Percentiles rank a stretch among this genome's conserved stretches.
These are phyloP conservation scores for Labeo calbasu DNA, from an alignment of 2,797 vertebrate species.

Conservation along the genomic window DNA sequence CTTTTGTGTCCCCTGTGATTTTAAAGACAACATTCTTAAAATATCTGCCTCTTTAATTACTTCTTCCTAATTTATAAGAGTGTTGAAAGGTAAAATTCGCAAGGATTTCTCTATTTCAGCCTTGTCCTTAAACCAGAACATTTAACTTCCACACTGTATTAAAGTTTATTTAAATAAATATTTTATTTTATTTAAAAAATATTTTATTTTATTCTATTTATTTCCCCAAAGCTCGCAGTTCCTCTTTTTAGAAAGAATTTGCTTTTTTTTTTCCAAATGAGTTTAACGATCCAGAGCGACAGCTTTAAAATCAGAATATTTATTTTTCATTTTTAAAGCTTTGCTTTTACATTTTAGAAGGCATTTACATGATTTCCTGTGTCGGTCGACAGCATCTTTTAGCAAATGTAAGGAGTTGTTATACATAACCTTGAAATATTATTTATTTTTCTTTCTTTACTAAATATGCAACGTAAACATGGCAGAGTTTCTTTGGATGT, in stretches of 20 bases:
- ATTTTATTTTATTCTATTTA: not conserved
- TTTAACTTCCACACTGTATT: not conserved
- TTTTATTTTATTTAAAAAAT: too few species aligned
- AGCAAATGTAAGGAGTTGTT: not conserved
- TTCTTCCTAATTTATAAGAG: not conserved
- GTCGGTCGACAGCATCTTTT: not conserved
- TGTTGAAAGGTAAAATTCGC: constrained; percentile 1
- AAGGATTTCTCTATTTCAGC: not conserved
- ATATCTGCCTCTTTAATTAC: not conserved
- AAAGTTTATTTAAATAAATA: not conserved
- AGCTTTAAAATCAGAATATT: too few species aligned
- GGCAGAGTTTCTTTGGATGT: not conserved
- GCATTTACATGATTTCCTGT: not conserved
- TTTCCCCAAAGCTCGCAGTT: not conserved
- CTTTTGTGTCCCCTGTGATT: not conserved
- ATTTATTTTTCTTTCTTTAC: not conserved
- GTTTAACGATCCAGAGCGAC: not conserved
- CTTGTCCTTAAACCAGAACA: not conserved
- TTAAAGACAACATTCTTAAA: not conserved
- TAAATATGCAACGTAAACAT: not conserved
- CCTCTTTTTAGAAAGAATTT: not conserved
- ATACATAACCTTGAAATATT: not conserved
- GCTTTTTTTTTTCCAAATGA: not conserved
- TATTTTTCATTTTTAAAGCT: not conserved
- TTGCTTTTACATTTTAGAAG: not conserved